phyloP scores from a whole-genome alignment of 2,797 vertebrate genomes.

The Sebastes elongatus region DNA sequence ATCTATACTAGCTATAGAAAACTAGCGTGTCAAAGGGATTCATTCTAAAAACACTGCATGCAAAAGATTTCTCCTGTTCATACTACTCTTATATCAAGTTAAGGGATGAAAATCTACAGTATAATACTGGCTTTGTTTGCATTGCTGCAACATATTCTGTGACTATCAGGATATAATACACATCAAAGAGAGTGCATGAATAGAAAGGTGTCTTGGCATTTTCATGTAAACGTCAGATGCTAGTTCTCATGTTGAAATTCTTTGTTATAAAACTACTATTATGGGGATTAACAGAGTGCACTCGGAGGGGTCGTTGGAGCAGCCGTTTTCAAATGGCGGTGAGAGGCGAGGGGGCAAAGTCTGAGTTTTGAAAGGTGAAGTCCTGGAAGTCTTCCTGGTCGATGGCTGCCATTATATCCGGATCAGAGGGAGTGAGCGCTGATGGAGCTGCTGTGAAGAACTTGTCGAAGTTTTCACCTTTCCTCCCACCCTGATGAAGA shows the following conservation, averaged over 20 bases:
- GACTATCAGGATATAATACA: conserved; percentile 32
- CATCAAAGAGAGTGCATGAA: conserved; percentile 27
- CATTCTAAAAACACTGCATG: conserved; percentile 57
- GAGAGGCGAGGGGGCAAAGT: conserved; percentile 83
- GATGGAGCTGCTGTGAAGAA: conserved; percentile 91
- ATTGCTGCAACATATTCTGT: conserved; percentile 29
- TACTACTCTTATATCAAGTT: conserved; percentile 37
- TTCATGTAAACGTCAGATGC: conserved; percentile 64
- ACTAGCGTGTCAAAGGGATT: conserved; percentile 19
- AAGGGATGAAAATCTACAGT: conserved; percentile 9
- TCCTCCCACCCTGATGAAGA: conserved; percentile 86
- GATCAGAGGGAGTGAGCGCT: conserved; percentile 90
- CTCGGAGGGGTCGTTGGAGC: neutral
- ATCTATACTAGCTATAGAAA: conserved; percentile 41
- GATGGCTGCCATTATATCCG: conserved; percentile 88
- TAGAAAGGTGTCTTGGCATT: conserved; percentile 58
- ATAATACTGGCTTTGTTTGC: conserved; percentile 23
- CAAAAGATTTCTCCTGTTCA: conserved; percentile 47
- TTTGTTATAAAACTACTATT: conserved; percentile 57
- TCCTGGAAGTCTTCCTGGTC: conserved; percentile 91
- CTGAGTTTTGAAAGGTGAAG: conserved; percentile 89
- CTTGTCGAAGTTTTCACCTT: conserved; percentile 93
- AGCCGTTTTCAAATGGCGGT: conserved; percentile 78
- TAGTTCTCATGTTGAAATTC: conserved; percentile 39
- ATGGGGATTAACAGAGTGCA: neutral